Evolutionary conservation across 2,113 vertebrate species (phyloP).

Genomic region (Electrona antarctica): DNA sequence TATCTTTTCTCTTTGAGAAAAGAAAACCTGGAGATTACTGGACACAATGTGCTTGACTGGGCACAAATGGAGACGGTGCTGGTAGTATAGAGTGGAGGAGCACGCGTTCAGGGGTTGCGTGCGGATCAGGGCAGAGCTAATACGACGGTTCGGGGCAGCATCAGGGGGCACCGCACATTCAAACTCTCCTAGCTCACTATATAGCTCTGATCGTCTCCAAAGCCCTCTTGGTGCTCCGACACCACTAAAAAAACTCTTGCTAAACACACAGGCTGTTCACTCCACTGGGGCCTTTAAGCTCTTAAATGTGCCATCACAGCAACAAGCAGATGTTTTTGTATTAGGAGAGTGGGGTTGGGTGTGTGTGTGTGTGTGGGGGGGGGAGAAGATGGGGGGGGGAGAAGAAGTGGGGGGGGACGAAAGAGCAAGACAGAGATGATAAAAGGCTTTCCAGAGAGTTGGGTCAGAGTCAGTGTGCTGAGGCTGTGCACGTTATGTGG

Average conservation of each 20-base stretch:
- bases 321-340: slow-evolving; percentile 19
- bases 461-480: slow-evolving; percentile 65
- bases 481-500: slow-evolving; percentile 68
- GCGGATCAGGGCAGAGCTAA: slow-evolving; percentile 65
- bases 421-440: slow-evolving; percentile 54
- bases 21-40: slow-evolving; percentile 72
- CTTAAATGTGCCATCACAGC: slow-evolving; percentile 57
- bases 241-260: slow-evolving; percentile 28
- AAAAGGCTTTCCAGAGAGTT: slow-evolving; percentile 67
- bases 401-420: neutral
- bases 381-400: too few species aligned
- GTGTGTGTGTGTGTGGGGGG: too few species aligned
- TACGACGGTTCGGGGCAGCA: slow-evolving; percentile 60
- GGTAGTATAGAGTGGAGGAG: slow-evolving; percentile 39
- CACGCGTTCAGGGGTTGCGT: slow-evolving; percentile 57
- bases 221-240: slow-evolving; percentile 59
- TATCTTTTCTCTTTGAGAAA: slow-evolving; percentile 56
- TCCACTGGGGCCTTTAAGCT: slow-evolving; percentile 56
- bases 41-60: slow-evolving; percentile 71
- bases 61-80: slow-evolving; percentile 65
- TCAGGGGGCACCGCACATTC: slow-evolving; percentile 45
- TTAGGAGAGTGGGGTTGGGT: neutral
- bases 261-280: slow-evolving; percentile 43
- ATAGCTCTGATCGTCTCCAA: slow-evolving; percentile 40
- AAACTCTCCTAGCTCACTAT: too few species aligned